phyloP scores from a whole-genome alignment of 2,113 vertebrate species.

The Neotoma lepida region DNA sequence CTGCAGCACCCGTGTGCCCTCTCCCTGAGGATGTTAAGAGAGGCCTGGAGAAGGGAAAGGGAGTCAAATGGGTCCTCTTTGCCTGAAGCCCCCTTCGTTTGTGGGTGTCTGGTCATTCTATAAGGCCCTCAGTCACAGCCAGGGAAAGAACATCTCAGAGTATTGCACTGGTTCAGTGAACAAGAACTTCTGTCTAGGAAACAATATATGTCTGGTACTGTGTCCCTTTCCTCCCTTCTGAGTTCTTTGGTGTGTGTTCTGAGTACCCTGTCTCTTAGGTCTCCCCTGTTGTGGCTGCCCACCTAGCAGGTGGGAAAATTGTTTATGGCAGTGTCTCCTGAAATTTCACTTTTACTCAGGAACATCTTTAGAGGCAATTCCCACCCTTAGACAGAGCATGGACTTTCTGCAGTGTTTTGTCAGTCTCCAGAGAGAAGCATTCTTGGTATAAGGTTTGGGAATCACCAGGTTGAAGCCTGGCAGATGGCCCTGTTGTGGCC shows the following conservation, averaged over 20 bases:
- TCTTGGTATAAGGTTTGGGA: neutral
- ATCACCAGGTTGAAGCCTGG: neutral
- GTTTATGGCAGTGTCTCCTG: neutral
- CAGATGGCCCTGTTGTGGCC: neutral
- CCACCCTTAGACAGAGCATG: neutral
- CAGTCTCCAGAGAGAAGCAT: neutral
- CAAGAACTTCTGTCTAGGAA: neutral
- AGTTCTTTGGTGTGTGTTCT: neutral
- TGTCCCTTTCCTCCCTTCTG: neutral
- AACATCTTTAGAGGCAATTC: neutral
- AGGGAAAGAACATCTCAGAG: neutral
- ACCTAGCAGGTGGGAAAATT: neutral
- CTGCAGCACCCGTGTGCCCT: conserved; percentile 94
- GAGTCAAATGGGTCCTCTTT: rapidly evolving
- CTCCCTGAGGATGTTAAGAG: conserved; percentile 90
- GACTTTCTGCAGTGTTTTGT: neutral
- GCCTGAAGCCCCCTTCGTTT: neutral
- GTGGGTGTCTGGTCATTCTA: neutral
- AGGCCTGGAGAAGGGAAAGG: neutral
- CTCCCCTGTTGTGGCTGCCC: too few relatives aligned
- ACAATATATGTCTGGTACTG: neutral
- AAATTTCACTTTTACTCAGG: neutral
- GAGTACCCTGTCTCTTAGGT: neutral
- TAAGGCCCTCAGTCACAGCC: neutral
- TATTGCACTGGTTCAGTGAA: neutral